phyloP scores from a whole-genome alignment of 2,888 invertebrate genomes.

The Muschampia plurimacula region DNA sequence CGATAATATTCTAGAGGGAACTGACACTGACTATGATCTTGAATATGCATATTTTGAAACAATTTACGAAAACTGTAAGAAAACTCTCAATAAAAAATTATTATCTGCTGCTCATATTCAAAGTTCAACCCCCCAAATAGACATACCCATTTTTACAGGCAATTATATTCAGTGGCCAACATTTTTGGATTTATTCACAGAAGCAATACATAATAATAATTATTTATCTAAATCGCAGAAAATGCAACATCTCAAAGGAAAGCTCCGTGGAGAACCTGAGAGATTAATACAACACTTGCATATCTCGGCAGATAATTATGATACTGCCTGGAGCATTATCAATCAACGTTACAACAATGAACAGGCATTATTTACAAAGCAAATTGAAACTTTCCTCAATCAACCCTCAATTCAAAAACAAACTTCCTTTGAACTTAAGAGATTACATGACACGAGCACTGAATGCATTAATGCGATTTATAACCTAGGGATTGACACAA shows the following conservation, averaged over 20 bases:
- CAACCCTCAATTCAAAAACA: neutral
- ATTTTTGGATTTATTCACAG: neutral
- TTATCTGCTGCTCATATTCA: neutral
- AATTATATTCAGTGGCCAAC: constrained; percentile 6
- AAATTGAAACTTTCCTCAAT: constrained; percentile 7
- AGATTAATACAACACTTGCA: constrained; percentile 10
- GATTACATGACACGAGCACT: constrained; percentile 1
- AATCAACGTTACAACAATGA: constrained; percentile 7
- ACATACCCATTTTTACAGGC: constrained; percentile 3
- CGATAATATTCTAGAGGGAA: neutral
- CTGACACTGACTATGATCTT: neutral
- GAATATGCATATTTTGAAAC: neutral
- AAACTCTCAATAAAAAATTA: neutral
- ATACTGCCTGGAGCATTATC: constrained; percentile 11
- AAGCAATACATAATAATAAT: constrained; percentile 18
- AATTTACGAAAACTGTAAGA: neutral
- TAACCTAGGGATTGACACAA: constrained; percentile 6
- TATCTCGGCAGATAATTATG: constrained; percentile 22
- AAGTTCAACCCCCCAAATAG: neutral
- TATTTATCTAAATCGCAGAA: constrained; percentile 4
- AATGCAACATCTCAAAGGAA: constrained; percentile 23
- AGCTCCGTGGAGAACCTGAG: constrained; percentile 18
- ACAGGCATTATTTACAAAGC: neutral
- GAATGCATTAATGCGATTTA: constrained; percentile 7
- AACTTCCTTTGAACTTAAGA: constrained; percentile 1